Conservation (phyloP, 2,797 vertebrate species). For the Lindbergichthys nudifrons region DNA sequence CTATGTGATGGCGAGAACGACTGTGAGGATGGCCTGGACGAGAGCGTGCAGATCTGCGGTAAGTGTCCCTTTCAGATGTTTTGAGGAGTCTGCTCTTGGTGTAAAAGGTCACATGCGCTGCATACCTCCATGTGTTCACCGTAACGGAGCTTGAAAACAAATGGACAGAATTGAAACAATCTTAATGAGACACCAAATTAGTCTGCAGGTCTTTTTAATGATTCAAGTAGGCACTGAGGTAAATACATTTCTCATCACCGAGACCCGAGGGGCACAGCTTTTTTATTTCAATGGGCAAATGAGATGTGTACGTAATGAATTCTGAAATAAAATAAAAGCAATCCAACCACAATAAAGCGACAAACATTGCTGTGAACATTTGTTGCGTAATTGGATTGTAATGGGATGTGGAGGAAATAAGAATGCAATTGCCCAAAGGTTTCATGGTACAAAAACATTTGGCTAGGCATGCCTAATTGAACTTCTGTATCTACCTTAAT, state of each 20-base stretch:
- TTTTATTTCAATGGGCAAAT: constrained; percentile 71
- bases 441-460: constrained; percentile 37
- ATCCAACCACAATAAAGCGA: constrained; percentile 57
- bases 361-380: constrained; percentile 56
- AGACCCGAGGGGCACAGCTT: constrained; percentile 53
- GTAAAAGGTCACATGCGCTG: constrained; percentile 48
- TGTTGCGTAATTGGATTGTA: constrained; percentile 73
- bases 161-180: constrained; percentile 41
- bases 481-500: constrained; percentile 58
- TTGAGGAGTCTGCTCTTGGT: constrained; percentile 12
- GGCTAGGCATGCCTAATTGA: constrained; percentile 42
- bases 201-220: constrained; percentile 59
- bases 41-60: constrained; percentile 95
- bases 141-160: constrained; percentile 35
- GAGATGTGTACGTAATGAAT: constrained; percentile 68
- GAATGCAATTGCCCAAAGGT: constrained; percentile 60
- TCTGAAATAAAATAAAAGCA: constrained; percentile 57
- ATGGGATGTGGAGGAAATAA: constrained; percentile 70
- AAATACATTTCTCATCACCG: constrained; percentile 71
- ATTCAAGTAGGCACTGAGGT: constrained; percentile 63
- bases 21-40: constrained; percentile 94
- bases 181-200: constrained; percentile 69
- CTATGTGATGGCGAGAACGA: constrained; percentile 97
- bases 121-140: constrained; percentile 34
- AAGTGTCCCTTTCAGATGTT: constrained; percentile 55